phyloP scores from a whole-genome alignment of 2,888 invertebrate genomes.

The Scaptomyza polygonia region DNA sequence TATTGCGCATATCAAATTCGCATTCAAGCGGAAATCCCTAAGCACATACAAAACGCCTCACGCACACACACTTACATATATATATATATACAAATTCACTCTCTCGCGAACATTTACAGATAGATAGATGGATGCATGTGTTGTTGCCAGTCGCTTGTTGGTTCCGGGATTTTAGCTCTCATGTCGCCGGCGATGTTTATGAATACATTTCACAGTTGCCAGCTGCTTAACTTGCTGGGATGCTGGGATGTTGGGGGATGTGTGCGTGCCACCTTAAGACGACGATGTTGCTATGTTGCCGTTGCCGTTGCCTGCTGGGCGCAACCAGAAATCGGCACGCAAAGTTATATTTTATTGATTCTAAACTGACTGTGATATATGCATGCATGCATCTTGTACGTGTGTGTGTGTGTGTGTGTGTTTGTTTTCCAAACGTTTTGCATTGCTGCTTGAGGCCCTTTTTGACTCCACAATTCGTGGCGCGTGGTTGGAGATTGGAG shows the following conservation, averaged over 20 bases:
- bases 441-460: slow-evolving; percentile 28
- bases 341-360: slow-evolving; percentile 78
- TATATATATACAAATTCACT: slow-evolving; percentile 2
- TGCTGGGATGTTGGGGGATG: not conserved
- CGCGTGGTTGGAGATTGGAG: slow-evolving; percentile 5
- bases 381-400: not conserved
- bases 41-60: slow-evolving; percentile 66
- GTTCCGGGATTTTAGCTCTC: slow-evolving; percentile 60
- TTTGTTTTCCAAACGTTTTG: slow-evolving; percentile 6
- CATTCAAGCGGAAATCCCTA: slow-evolving; percentile 77
- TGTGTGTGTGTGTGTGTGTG: not conserved
- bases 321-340: slow-evolving; percentile 68
- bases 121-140: slow-evolving; percentile 64
- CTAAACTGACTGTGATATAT: slow-evolving; percentile 73
- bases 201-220: slow-evolving; percentile 68
- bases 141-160: slow-evolving; percentile 72
- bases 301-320: slow-evolving; percentile 39
- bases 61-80: slow-evolving; percentile 24
- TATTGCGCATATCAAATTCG: slow-evolving; percentile 79
- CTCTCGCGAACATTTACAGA: slow-evolving; percentile 4
- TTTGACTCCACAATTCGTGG: slow-evolving; percentile 1
- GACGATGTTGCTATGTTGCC: not conserved
- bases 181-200: slow-evolving; percentile 73
- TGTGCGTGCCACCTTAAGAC: slow-evolving; percentile 53
- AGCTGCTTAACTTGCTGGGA: slow-evolving; percentile 22